A percentile compares a stretch with the other conserved stretches of the same genome.
Conservation (phyloP, 2,797 vertebrate species). For the Sphenopsis melanotis region DNA sequence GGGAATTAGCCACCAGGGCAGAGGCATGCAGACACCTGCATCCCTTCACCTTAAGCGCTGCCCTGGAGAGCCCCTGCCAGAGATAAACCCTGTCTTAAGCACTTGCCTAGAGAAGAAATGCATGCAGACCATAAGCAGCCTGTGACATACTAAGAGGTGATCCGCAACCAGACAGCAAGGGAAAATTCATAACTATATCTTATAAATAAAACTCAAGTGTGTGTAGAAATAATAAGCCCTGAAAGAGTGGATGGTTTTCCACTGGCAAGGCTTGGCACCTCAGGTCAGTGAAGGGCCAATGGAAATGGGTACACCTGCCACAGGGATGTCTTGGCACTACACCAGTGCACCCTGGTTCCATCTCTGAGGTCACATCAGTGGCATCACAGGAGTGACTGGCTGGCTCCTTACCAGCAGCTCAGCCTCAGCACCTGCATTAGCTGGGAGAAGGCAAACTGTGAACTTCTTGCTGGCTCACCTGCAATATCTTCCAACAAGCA, state of each 20-base stretch:
- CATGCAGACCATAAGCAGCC: neutral
- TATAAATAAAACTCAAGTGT: neutral
- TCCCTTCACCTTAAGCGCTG: neutral
- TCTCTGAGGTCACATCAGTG: rapidly evolving
- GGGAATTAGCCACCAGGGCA: neutral
- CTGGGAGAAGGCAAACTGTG: neutral
- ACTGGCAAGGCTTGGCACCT: neutral
- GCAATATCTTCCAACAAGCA: neutral
- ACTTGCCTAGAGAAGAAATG: neutral
- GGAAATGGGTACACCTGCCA: neutral
- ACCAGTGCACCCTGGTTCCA: neutral
- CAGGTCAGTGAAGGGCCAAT: neutral
- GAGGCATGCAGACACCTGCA: rapidly evolving
- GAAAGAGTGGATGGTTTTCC: neutral
- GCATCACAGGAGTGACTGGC: rapidly evolving
- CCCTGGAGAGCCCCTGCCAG: neutral
- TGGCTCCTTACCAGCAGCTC: neutral
- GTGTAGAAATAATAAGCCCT: neutral
- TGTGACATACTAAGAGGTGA: neutral
- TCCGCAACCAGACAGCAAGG: neutral
- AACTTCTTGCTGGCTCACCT: neutral
- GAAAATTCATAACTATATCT: neutral
- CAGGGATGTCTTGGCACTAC: no score
- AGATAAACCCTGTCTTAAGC: neutral
- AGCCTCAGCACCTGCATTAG: neutral